Evolutionary conservation across 2,797 vertebrate species (phyloP), one percentile per base, ranked within the genome.

Genomic region (Anabacerthia variegaticeps): DNA sequence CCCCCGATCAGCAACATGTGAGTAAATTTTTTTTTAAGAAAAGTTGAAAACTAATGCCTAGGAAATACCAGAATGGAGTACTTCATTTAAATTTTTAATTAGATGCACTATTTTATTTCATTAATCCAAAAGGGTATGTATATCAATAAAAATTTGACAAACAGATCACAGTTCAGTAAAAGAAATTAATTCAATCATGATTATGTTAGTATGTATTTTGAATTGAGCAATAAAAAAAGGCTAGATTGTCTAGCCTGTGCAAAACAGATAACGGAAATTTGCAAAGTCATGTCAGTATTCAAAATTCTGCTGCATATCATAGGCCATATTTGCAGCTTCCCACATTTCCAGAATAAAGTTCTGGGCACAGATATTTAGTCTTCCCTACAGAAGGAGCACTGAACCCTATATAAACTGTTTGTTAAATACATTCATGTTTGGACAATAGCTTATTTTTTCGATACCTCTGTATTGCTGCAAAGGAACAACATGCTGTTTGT

Each of bases 401-500:
- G 34, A 61, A n/a, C 14, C 36, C 23, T 73, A 21, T 20, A 56
- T 18, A 69, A 71, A 48, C 30, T 26, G 7, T 61, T 90, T 56
- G 23, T 66, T 82, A 74, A 89, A 85, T 61, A 26, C 10, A 43
- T 3, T 71, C 3, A 7, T 48, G 27, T 72, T 85, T 83, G 30
- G n/a, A 58, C 7, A 68, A 13, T 55, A 51, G 32, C 0, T 0
- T 59, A 4, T 10, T 49, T 79, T 91, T 77, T 30, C 54, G 71
- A 34, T 77, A 68, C 10, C 5, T 81, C 18, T 9, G 6, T 62
- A 13, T 58, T 82, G 16, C 39, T 93, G 58, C 65, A 85, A n/a
- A 68, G 37, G 30, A 72, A 28, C 73, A 89, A 58, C 9, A 58
- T 72, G 21, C 5, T 85, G 19, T 86, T 91, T 34, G 6, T 91